Conservation (phyloP, 2,113 vertebrate species). For the Anoplopoma fimbria region DNA sequence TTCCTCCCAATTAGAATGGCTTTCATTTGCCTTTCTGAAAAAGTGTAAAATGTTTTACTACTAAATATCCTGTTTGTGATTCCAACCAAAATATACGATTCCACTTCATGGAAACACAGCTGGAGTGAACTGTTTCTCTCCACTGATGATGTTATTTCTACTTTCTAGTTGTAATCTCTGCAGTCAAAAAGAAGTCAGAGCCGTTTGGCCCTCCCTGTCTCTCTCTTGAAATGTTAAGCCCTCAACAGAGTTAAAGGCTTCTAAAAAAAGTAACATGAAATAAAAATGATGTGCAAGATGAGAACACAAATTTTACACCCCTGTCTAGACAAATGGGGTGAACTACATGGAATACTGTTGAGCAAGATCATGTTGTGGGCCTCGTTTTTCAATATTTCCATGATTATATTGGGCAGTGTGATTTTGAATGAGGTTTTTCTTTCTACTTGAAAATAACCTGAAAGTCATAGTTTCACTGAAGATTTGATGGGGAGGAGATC, state of each 20-base stretch:
- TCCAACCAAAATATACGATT: no score
- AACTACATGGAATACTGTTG: not conserved
- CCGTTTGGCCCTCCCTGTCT: not conserved
- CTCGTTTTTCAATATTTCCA: not conserved
- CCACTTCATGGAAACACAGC: no score
- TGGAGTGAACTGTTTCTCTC: no score
- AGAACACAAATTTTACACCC: not conserved
- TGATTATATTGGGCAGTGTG: not conserved
- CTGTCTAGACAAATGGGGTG: not conserved
- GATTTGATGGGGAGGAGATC: not conserved
- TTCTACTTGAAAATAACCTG: not conserved
- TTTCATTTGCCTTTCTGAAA: no score
- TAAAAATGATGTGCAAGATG: not conserved
- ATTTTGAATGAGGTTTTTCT: not conserved
- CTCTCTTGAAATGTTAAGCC: not conserved
- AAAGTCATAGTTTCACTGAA: accelerated
- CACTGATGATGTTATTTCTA: no score
- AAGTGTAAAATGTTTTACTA: no score
- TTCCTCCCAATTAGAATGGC: no score
- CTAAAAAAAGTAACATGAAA: not conserved
- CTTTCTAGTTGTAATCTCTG: no score
- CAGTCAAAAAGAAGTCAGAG: no score
- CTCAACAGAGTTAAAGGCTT: not conserved
- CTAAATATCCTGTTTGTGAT: no score
- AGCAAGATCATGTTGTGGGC: not conserved